Percentiles rank a stretch among this genome's conserved stretches.
phyloP scores from a whole-genome alignment of 1,140 invertebrate species.

The Drosophila saltans region DNA sequence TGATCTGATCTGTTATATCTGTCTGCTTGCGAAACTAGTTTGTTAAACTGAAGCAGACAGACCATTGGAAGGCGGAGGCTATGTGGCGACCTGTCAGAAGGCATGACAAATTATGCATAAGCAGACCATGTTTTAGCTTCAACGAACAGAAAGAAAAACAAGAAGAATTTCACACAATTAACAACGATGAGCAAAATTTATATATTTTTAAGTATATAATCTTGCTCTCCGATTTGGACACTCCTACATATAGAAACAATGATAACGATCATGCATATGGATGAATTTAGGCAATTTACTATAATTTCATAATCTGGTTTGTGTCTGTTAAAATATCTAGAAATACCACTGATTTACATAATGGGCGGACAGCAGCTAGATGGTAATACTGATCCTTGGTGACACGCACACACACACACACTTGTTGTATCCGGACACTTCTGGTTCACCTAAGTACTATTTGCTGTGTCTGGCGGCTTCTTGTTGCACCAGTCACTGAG shows the following conservation, averaged over 20 bases:
- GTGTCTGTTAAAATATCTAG: too few relatives aligned
- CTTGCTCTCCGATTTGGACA: constrained; percentile 1
- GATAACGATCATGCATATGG: constrained; percentile 34
- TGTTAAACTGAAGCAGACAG: constrained; percentile 19
- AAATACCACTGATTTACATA: too few relatives aligned
- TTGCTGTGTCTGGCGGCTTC: not conserved
- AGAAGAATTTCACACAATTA: constrained; percentile 53
- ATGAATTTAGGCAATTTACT: not conserved
- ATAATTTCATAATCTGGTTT: too few relatives aligned
- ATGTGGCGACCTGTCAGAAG: constrained; percentile 33
- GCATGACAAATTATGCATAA: constrained; percentile 61
- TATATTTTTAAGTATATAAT: constrained; percentile 31
- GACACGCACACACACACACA: not conserved
- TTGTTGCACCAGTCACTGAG: not conserved
- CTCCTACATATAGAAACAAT: constrained; percentile 9
- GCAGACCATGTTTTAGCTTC: constrained; percentile 42
- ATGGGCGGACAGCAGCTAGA: too few relatives aligned
- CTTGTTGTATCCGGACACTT: not conserved
- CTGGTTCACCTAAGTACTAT: not conserved
- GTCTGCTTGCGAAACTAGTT: constrained; percentile 49
- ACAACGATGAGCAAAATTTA: constrained; percentile 49
- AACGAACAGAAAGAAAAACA: not conserved
- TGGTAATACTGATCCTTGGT: not conserved
- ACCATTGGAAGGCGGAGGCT: not conserved
- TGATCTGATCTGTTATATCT: not conserved